Percentiles rank a stretch among this genome's conserved stretches.
Conservation (phyloP, 2,113 vertebrate species). For the Sphyrna mokarran region DNA sequence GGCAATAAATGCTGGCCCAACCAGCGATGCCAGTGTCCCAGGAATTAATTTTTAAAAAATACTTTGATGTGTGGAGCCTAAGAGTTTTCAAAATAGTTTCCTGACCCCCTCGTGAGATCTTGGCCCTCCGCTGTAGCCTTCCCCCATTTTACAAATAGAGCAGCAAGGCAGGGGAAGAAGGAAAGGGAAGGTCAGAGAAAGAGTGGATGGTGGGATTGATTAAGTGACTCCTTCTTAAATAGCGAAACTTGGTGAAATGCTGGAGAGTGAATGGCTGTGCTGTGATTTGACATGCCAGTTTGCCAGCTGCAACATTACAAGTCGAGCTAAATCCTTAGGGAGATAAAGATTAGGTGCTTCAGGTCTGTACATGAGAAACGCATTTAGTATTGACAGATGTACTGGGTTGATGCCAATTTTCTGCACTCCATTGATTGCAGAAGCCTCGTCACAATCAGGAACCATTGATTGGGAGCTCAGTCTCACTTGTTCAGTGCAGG, state of each 20-base stretch:
- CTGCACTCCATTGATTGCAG: background rate
- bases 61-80: no score
- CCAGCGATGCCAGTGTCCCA: no score
- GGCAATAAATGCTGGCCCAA: no score
- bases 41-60: no score
- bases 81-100: no score
- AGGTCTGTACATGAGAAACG: background rate
- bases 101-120: no score
- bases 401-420: background rate
- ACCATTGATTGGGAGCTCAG: background rate
- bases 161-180: no score
- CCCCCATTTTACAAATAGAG: no score
- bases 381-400: slow-evolving; percentile 1
- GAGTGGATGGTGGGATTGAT: no score
- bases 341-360: slow-evolving; percentile 11
- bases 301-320: background rate
- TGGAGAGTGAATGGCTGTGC: background rate
- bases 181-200: no score
- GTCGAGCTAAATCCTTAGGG: background rate
- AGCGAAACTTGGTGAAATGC: background rate
- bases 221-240: background rate
- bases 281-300: background rate
- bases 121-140: no score
- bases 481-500: background rate
- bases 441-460: background rate